Percentiles rank a stretch among this genome's conserved stretches.
These are phyloP conservation scores for Enteromius trimaculatus DNA, from an alignment of 2,797 vertebrate species.

Conservation along the genomic window DNA sequence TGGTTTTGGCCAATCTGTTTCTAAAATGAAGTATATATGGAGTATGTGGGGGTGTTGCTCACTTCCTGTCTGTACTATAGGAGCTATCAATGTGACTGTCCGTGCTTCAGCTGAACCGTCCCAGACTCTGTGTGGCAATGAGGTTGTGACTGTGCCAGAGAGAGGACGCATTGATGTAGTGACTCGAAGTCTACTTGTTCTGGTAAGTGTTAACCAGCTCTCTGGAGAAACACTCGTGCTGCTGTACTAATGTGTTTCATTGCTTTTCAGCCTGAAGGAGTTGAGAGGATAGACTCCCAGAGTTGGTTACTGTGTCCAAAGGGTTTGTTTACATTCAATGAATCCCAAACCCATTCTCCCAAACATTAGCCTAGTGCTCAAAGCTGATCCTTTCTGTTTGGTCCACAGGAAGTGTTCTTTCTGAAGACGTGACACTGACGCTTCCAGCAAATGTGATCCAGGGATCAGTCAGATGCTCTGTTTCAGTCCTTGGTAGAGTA, in stretches of 20 bases:
- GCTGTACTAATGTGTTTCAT: background rate
- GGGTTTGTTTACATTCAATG: background rate
- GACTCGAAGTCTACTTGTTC: slow-evolving; percentile 67
- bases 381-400: background rate
- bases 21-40: background rate
- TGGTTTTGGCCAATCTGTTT: background rate
- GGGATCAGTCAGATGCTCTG: background rate
- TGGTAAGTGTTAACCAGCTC: slow-evolving; percentile 55
- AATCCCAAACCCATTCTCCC: background rate
- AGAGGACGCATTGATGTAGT: slow-evolving; percentile 74
- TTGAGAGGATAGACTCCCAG: background rate
- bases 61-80: background rate
- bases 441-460: background rate
- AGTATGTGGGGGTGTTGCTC: background rate
- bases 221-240: no score
- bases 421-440: background rate
- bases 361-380: background rate
- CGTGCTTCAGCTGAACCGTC: slow-evolving; percentile 53
- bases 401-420: background rate
- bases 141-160: slow-evolving; percentile 67
- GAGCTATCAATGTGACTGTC: background rate
- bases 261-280: background rate
- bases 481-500: background rate
- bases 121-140: slow-evolving; percentile 66
- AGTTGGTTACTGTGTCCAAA: background rate